Evolutionary conservation across 2,797 vertebrate genomes (phyloP).

Genomic region (Crossoptilon crossoptilon): DNA sequence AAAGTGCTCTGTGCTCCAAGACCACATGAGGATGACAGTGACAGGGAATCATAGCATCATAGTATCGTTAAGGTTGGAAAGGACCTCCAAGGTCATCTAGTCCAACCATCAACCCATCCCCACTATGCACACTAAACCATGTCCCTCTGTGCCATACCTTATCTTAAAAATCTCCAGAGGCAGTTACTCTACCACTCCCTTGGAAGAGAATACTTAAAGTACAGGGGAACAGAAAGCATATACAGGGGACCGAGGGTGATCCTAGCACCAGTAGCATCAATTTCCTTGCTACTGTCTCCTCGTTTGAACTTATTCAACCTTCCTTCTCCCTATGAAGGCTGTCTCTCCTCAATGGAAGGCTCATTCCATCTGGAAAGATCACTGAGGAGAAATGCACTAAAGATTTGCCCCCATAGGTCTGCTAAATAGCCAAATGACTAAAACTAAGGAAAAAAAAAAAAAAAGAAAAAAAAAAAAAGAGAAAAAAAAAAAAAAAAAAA

Average conservation of each 20-base stretch:
- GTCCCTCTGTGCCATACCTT: too few species aligned
- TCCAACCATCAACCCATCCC: too few species aligned
- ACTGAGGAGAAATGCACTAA: background rate
- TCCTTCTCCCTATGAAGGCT: background rate
- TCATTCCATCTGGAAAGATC: background rate
- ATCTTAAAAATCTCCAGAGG: too few species aligned
- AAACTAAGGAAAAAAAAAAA: background rate
- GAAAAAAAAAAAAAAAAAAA: rapidly evolving
- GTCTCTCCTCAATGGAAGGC: background rate
- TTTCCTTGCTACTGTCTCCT: background rate
- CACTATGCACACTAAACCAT: too few species aligned
- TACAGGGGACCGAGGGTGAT: rapidly evolving
- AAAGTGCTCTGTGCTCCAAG: background rate
- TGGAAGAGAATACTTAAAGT: background rate
- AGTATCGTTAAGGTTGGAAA: too few species aligned
- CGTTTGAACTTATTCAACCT: background rate
- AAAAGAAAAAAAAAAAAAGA: background rate
- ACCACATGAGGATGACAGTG: background rate
- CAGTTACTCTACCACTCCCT: too few species aligned
- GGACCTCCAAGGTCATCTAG: too few species aligned
- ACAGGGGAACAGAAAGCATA: background rate
- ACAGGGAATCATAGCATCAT: too few species aligned
- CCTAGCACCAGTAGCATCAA: background rate
- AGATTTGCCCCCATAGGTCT: background rate
- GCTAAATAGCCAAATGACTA: background rate